Evolutionary conservation across 2,888 invertebrate genomes (phyloP), one percentile per base, ranked within the genome.

Genomic region (Sesia apiformis): DNA sequence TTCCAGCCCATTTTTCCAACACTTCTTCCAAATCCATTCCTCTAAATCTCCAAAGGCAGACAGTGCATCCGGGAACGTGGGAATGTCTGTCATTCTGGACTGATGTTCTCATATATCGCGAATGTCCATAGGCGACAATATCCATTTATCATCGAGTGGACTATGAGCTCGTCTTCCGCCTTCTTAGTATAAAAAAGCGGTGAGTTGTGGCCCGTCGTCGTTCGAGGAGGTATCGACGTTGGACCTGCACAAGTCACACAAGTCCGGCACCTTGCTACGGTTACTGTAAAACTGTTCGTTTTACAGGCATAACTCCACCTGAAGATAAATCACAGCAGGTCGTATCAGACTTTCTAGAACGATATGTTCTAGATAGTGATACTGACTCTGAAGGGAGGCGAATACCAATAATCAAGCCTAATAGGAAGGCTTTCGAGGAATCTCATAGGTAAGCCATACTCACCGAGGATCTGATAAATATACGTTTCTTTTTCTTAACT

Each of bases 151-250:
- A 23, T 23, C 23, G 23, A 2, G 23, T 23, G 23, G 23, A 23
- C 23, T 23, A 23, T 23, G 23, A 23, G 23, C 23, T 23, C 23
- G 23, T 23, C 23, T 23, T 23, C 23, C 23, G 23, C 23, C 23
- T 23, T 23, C 23, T 23, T 23, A 23, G 1, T 23, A 23, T 23
- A 23, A 1, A 23, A 23, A 23, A 23, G 1, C 81, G 3, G 69
- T 78, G 51, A 87, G 87, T 60, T 77, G 75, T 58, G 78, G 78
- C 0, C 84, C 91, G 0, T 93, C 94, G 52, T 94, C 94, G 23
- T 94, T 94, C 72, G 94, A 93, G 57, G 94, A 94, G 76, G 93
- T 94, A 1, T 92, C 93, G 0, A 93, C 93, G 50, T 93, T 93
- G 1, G 94, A 94, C 72, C 71, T 94, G 53, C 23, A 23, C 23